phyloP scores from a whole-genome alignment of 2,797 vertebrate species.

The Xerus rutilus region DNA sequence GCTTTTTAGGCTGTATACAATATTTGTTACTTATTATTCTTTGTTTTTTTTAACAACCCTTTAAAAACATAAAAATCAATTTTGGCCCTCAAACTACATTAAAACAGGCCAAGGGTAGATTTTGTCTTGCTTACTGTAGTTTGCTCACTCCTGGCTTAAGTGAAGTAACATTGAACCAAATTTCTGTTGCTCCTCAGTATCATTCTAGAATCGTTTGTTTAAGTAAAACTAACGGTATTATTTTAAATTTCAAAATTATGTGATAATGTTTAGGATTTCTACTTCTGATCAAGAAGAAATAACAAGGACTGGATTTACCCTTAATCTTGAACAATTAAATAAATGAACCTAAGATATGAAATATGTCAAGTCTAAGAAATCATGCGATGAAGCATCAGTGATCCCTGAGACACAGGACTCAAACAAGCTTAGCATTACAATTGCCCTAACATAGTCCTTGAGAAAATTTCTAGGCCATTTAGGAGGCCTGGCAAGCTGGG shows the following conservation, averaged over 20 bases:
- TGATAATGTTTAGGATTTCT: neutral
- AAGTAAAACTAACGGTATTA: neutral
- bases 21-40: neutral
- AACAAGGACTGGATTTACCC: neutral
- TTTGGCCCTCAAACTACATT: neutral
- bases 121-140: neutral
- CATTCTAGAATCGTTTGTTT: neutral
- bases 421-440: neutral
- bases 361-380: neutral
- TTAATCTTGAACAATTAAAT: neutral
- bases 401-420: neutral
- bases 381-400: neutral
- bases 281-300: neutral
- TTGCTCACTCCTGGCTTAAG: neutral
- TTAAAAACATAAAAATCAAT: neutral
- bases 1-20: neutral
- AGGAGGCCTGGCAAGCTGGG: neutral
- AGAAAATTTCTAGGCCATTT: neutral
- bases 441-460: neutral
- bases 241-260: slow-evolving; percentile 39
- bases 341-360: neutral
- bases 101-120: neutral
- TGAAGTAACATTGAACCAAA: neutral
- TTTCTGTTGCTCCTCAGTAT: neutral
- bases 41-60: neutral